Evolutionary conservation across 2,113 vertebrate species (phyloP).

Genomic region (Triplophysa rosa): DNA sequence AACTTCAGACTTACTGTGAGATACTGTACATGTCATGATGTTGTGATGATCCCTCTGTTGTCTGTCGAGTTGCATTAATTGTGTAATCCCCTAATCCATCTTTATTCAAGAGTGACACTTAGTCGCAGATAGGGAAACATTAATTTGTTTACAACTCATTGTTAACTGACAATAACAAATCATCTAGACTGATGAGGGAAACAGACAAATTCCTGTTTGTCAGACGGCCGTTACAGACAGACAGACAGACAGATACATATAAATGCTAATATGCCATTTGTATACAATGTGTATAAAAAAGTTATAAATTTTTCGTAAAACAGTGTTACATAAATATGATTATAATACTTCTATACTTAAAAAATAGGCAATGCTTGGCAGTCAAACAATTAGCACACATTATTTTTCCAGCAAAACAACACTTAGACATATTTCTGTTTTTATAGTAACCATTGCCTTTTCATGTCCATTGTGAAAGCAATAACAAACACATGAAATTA

Average conservation of each 20-base stretch:
- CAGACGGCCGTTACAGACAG: neutral
- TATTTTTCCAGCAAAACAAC: constrained; percentile 41
- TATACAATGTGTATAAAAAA: neutral
- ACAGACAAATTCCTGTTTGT: constrained; percentile 27
- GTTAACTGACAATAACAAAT: constrained; percentile 40
- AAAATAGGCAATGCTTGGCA: constrained; percentile 28
- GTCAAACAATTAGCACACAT: constrained; percentile 48
- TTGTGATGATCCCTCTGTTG: constrained; percentile 4
- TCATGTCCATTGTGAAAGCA: constrained; percentile 38
- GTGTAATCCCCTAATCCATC: constrained; percentile 54
- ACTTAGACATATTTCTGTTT: constrained; percentile 47
- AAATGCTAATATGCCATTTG: too few relatives aligned
- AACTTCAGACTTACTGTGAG: constrained; percentile 6
- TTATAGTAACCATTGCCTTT: constrained; percentile 53
- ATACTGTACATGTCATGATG: constrained; percentile 3
- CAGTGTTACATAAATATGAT: neutral
- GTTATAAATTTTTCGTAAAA: neutral
- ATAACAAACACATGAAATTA: constrained; percentile 46
- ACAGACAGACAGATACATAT: neutral
- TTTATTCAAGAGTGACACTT: constrained; percentile 55
- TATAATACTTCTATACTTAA: neutral
- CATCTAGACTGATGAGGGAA: constrained; percentile 3
- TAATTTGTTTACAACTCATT: constrained; percentile 52
- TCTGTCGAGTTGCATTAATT: constrained; percentile 52
- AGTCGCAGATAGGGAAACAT: constrained; percentile 47